Percentiles rank a stretch among this genome's conserved stretches.
Evolutionary conservation across 2,888 invertebrate genomes (phyloP).

Genomic region (Folsomia candida): DNA sequence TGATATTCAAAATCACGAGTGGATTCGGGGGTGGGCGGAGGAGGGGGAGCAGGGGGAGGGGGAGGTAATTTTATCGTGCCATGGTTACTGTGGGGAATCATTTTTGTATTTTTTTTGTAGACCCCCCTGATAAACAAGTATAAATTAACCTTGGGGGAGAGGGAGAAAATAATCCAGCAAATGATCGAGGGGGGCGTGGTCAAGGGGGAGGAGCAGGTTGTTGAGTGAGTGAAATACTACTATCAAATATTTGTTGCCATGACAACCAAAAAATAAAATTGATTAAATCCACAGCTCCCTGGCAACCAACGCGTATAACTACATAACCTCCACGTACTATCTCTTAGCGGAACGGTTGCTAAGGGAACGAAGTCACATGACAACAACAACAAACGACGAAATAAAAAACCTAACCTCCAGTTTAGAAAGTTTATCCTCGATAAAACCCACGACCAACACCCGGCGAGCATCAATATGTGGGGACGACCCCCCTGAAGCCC

Average conservation of each 20-base stretch:
- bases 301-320: slow-evolving; percentile 94
- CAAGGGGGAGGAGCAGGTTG: slow-evolving; percentile 75
- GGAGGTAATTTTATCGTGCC: too few relatives aligned
- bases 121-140: slow-evolving; percentile 80
- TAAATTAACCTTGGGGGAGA: slow-evolving; percentile 87
- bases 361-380: slow-evolving; percentile 58
- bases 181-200: slow-evolving; percentile 96
- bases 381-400: not conserved
- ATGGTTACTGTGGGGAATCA: slow-evolving; percentile 73
- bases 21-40: too few relatives aligned
- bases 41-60: too few relatives aligned
- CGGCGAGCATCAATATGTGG: too few relatives aligned
- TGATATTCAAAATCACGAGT: slow-evolving; percentile 85
- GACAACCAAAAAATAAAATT: slow-evolving; percentile 47
- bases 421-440: too few relatives aligned
- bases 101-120: slow-evolving; percentile 6
- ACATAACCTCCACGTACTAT: slow-evolving; percentile 97
- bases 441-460: too few relatives aligned
- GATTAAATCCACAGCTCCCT: slow-evolving; percentile 78
- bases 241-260: slow-evolving; percentile 9
- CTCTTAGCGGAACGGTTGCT: slow-evolving; percentile 90
- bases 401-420: too few relatives aligned
- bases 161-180: slow-evolving; percentile 84
- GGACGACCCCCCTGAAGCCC: too few relatives aligned
- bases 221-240: slow-evolving; percentile 8